Evolutionary conservation across 2,113 vertebrate species (phyloP).

Genomic region (Tragelaphus imberbis): DNA sequence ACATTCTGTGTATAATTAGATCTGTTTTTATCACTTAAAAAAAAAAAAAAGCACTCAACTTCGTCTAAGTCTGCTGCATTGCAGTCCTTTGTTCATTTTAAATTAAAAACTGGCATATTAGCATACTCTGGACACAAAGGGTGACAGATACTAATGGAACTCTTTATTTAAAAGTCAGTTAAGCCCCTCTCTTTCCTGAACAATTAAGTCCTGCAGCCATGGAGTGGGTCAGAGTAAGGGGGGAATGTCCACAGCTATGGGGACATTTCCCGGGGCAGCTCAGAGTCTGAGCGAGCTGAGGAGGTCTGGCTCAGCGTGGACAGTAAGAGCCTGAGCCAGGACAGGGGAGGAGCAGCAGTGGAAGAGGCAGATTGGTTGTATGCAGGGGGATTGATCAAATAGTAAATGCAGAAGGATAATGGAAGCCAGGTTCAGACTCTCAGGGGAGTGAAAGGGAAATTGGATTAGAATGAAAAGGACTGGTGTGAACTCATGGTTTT

Average conservation of each 20-base stretch:
- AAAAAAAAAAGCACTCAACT: not conserved
- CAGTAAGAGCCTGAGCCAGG: not conserved
- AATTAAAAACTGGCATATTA: constrained; percentile 41
- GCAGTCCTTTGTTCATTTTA: constrained; percentile 46
- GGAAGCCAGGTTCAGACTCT: not conserved
- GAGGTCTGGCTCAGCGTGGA: not conserved
- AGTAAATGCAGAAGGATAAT: fast-evolving
- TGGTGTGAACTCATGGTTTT: not conserved
- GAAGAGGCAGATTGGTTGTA: no score
- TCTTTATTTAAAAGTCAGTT: constrained; percentile 44
- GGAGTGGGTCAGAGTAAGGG: not conserved
- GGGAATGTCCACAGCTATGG: not conserved
- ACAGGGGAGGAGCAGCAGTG: fast-evolving
- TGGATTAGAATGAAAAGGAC: not conserved
- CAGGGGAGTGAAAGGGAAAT: no score
- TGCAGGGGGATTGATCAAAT: fast-evolving
- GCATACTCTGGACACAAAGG: constrained; percentile 24
- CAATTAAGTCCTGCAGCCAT: not conserved
- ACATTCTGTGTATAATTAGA: constrained; percentile 51
- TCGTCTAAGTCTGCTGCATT: constrained; percentile 34
- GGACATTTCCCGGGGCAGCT: not conserved
- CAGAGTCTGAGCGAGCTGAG: not conserved
- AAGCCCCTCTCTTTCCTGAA: not conserved
- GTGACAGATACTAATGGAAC: constrained; percentile 7
- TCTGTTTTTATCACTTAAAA: constrained; percentile 38